Evolutionary conservation across 2,113 vertebrate species (phyloP).

Genomic region (Circaetus gallicus): DNA sequence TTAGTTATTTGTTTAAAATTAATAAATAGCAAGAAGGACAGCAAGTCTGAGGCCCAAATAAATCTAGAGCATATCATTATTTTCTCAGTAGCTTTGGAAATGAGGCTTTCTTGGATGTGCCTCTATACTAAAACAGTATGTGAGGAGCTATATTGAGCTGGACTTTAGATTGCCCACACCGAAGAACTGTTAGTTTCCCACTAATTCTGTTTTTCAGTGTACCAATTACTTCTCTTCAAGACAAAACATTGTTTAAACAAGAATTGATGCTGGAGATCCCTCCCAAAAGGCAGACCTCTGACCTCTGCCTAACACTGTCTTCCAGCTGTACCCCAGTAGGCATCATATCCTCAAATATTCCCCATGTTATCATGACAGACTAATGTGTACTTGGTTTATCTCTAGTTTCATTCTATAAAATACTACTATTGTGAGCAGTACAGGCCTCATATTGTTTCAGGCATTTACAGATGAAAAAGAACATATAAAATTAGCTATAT

Average conservation of each 20-base stretch:
- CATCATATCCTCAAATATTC: background rate
- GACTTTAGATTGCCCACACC: too few relatives aligned
- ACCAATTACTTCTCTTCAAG: background rate
- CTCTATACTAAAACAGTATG: background rate
- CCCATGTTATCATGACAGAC: background rate
- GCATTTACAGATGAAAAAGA: background rate
- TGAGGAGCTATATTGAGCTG: background rate
- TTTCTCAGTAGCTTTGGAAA: background rate
- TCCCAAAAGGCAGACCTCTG: background rate
- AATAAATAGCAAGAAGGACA: background rate
- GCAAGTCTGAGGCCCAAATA: background rate
- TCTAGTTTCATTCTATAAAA: background rate
- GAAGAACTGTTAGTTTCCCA: background rate
- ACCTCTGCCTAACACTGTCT: background rate
- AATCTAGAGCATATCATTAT: background rate
- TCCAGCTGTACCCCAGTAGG: background rate
- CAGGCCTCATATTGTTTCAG: background rate
- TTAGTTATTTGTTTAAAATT: background rate
- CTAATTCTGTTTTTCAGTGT: background rate
- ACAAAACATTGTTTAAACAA: background rate
- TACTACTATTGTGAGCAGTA: background rate
- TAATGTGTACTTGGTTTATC: background rate
- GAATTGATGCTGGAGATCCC: background rate
- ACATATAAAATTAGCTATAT: background rate
- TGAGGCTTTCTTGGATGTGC: background rate